These are phyloP conservation scores for Dolichomitus sp. DNA, from an alignment of 2,888 invertebrate genomes.

Conservation along the genomic window DNA sequence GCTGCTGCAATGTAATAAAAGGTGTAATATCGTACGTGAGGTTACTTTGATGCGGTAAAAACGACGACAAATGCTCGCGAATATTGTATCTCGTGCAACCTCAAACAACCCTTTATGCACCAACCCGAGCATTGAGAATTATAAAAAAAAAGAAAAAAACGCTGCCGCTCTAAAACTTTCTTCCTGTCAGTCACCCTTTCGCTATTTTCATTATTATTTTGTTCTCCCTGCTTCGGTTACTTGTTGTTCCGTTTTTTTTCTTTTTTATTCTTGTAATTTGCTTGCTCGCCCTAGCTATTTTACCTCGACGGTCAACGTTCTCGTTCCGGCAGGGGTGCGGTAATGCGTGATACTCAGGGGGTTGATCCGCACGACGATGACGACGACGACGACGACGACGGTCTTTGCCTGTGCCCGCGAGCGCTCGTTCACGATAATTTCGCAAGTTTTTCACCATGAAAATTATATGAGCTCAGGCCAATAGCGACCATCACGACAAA, in stretches of 20 bases:
- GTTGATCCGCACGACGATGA: conserved; percentile 22
- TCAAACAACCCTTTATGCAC: conserved; percentile 39
- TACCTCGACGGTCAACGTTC: conserved; percentile 44
- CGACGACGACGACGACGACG: conserved; percentile 1
- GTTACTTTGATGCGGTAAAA: conserved; percentile 19
- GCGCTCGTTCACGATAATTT: conserved; percentile 72
- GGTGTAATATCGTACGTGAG: neutral
- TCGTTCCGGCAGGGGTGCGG: conserved; percentile 58
- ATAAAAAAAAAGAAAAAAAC: conserved; percentile 7
- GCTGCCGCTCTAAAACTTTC: conserved; percentile 44
- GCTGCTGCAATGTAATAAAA: conserved; percentile 14
- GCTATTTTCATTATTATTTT: conserved; percentile 48
- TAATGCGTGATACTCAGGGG: conserved; percentile 53
- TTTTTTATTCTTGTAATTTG: conserved; percentile 42
- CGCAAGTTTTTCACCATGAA: conserved; percentile 75
- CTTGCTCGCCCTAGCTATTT: conserved; percentile 41
- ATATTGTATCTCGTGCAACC: conserved; percentile 30
- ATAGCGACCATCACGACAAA: conserved; percentile 37
- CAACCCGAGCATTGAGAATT: neutral
- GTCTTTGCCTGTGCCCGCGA: conserved; percentile 22
- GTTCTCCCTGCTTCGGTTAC: neutral
- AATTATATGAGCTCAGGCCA: conserved; percentile 71
- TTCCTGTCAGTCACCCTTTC: conserved; percentile 34
- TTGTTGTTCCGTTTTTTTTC: conserved; percentile 10
- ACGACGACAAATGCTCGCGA: conserved; percentile 38